Base-by-base conservation (phyloP, 1,140 invertebrate genomes). In the Augochlora pura region DNA sequence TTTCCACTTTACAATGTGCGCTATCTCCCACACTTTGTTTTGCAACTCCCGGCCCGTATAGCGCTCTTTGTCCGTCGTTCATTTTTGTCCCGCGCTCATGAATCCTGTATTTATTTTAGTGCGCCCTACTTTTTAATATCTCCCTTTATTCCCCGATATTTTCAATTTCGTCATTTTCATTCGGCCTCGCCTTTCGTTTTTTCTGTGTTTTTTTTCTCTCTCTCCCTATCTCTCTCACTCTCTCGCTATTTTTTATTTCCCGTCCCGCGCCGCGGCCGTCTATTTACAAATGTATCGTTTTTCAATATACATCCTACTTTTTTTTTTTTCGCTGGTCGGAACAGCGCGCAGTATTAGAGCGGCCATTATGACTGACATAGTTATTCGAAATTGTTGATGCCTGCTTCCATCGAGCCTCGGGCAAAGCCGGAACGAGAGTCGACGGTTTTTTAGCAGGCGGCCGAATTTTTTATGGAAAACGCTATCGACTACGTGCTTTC, bases 101-200 rank as follows among this genome's bases (percentile, higher is more conserved):
- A 64, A 57, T 39, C 27, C 38, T 25, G 23, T 67, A 66, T 75
- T 75, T 75, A 67, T 75, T 75, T 67, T 57, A 23, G 59, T 23
- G 25, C 21, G 42, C 71, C 23, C 32, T 25, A 49, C 32, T 75
- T 75, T 75, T 67, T 49, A 67, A 75, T 66, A 75, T 75, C 54
- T 66, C 21, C 62, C 25, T 38, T 27, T 8, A 18, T 64, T 66
- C 42, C 42, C 16, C 16, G 18, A 18, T 67, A 38, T 67, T 75
- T 75, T 67, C 71, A 66, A 23, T 64, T n/a, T 39, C 8, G 10
- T 39, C 14, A 57, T 49, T 75, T 67, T 57, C 63, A 42, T 57
- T 42, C 21, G 23, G 16, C 8, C 62, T 32, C 32, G 32, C 2
- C 4, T 16, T 32, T 7, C 27, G 25, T 49, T 54, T 10, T 39